Conservation (phyloP, 2,113 vertebrate genomes). For the Corapipo altera region DNA sequence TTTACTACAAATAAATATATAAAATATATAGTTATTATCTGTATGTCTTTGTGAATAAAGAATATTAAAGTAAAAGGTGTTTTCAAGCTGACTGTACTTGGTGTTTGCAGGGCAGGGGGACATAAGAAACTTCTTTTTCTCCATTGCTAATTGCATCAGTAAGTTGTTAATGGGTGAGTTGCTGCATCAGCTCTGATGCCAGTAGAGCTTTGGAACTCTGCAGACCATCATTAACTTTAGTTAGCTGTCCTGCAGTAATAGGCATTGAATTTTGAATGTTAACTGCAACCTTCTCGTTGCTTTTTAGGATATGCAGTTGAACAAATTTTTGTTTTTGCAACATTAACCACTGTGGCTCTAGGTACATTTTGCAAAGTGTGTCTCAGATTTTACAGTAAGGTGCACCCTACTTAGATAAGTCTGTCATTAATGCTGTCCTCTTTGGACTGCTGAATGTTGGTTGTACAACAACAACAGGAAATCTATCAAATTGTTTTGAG, state of each 20-base stretch:
- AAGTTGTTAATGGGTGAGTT: neutral
- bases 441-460: neutral
- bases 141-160: neutral
- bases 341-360: neutral
- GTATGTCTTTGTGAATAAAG: neutral
- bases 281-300: neutral
- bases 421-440: neutral
- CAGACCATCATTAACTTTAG: neutral
- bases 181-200: neutral
- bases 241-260: neutral
- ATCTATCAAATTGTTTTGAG: neutral
- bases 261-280: neutral
- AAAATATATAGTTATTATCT: neutral
- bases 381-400: neutral
- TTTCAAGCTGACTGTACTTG: neutral
- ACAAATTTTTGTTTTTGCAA: neutral
- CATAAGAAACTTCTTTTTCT: neutral
- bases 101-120: neutral
- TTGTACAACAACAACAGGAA: neutral
- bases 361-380: neutral
- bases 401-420: neutral
- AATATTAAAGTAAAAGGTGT: neutral
- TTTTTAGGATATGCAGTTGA: neutral
- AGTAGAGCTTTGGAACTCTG: neutral
- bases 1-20: neutral